Base-by-base conservation (phyloP, 2,113 vertebrate species). In the Sphyrna mokarran region DNA sequence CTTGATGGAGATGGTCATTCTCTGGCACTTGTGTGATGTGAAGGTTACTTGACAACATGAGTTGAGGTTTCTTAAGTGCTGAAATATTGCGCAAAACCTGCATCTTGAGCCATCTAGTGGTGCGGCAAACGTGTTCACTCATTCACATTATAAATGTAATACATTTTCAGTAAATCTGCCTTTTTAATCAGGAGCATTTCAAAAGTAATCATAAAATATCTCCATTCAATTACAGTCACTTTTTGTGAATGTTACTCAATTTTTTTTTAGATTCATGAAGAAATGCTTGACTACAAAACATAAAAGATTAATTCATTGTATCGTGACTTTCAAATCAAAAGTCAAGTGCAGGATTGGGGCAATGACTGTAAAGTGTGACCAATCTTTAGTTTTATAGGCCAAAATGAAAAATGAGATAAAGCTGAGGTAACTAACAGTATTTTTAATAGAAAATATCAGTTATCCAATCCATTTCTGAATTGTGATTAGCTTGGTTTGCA, bases 91-190 rank as follows among this genome's bases (percentile, higher is more conserved):
- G 33, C 14, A 14, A 95, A 16, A 43, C 68, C 43, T 33, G 29
- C 37, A 70, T 76, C 94, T 95, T 95, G 69, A 72, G 94, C 94
- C 94, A 95, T 29, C 94, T 95, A 95, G 94, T 95, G 94, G 94
- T 95, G 94, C 11, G 11, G 22, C 13, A 54, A 13, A 33, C 94
- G 70, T 13, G n/a, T 10, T 40, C 40, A 29, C 13, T 94, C 43
- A 23, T 20, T 94, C 93, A 40, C 23, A 18, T 40, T 18, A 33
- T 54, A 95, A 48, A 54, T 66, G 20, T 22, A 66, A 37, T 33
- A 66, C 0, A 33, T 90, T 37, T 63, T 91, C 33, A 63, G 22
- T 7, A 91, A 63, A 10, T 91, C 66, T 72, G 23, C 43, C 20
- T 13, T 72, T 95, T 23, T 29, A 76, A 29, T 33, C 69, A 54